Conservation (phyloP, 2,888 invertebrate genomes). For the Epinotia ramella region DNA sequence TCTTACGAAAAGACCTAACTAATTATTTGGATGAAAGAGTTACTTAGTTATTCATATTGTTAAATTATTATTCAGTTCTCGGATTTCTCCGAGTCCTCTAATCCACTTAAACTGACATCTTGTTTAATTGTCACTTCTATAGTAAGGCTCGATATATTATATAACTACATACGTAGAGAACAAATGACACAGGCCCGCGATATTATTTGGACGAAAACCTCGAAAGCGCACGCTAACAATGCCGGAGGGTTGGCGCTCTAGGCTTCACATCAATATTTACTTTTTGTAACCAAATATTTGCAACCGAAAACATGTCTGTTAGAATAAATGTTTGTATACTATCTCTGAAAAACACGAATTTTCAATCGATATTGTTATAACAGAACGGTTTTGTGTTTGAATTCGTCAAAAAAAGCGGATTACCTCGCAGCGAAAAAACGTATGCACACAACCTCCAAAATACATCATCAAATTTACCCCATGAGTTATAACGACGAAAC, state of each 20-base stretch:
- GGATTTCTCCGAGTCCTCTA: too few relatives aligned
- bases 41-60: too few relatives aligned
- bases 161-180: neutral
- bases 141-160: neutral
- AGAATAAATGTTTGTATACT: slow-evolving; percentile 34
- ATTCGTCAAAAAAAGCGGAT: too few relatives aligned
- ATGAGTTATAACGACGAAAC: slow-evolving; percentile 6
- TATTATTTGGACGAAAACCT: neutral
- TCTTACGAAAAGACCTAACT: neutral
- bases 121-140: too few relatives aligned
- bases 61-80: too few relatives aligned
- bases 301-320: slow-evolving; percentile 38
- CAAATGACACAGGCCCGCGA: neutral
- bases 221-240: slow-evolving; percentile 29
- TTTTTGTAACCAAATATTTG: slow-evolving; percentile 41
- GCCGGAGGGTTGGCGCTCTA: slow-evolving; percentile 31
- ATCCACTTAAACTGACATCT: too few relatives aligned
- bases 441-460: neutral
- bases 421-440: neutral
- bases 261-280: slow-evolving; percentile 40
- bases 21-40: neutral
- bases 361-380: neutral
- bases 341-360: slow-evolving; percentile 31
- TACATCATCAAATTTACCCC: slow-evolving; percentile 11
- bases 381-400: too few relatives aligned